Conservation (phyloP, 2,888 invertebrate genomes). For the Pseudococcus viburni region DNA sequence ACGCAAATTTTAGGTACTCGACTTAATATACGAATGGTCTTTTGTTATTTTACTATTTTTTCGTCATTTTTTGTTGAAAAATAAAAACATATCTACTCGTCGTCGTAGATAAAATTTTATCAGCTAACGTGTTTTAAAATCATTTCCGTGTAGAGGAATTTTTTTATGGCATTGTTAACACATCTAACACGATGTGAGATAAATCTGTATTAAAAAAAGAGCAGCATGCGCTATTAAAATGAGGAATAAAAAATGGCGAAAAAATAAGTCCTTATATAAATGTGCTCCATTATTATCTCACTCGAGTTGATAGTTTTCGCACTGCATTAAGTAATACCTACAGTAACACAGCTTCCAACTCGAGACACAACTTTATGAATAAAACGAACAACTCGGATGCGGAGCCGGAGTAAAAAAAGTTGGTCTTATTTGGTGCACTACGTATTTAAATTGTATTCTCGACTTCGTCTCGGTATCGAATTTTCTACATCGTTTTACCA, state of each 20-base stretch:
- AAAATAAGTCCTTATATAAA: slow-evolving; percentile 12
- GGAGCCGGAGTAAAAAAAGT: not conserved
- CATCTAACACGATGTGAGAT: slow-evolving; percentile 40
- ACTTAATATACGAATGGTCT: not conserved
- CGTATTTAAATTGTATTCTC: not conserved
- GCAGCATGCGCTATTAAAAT: not conserved
- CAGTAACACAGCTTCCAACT: not conserved
- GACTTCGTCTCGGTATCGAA: not conserved
- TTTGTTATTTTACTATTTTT: not conserved
- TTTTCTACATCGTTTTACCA: not conserved
- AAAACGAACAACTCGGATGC: not conserved
- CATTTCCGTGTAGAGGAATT: slow-evolving; percentile 34
- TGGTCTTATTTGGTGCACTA: not conserved
- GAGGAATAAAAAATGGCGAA: not conserved
- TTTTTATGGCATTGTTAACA: slow-evolving; percentile 11
- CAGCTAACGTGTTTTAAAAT: slow-evolving; percentile 18
- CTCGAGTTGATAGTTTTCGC: slow-evolving; percentile 6
- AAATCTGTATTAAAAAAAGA: slow-evolving; percentile 5
- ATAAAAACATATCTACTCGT: not conserved
- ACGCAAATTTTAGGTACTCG: not conserved
- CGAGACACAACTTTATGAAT: not conserved
- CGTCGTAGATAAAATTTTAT: slow-evolving; percentile 10
- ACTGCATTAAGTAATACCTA: not conserved
- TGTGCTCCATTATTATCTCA: not conserved
- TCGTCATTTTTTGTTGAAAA: not conserved